Evolutionary conservation across 2,888 invertebrate genomes (phyloP).

Genomic region (Spialia ferax): DNA sequence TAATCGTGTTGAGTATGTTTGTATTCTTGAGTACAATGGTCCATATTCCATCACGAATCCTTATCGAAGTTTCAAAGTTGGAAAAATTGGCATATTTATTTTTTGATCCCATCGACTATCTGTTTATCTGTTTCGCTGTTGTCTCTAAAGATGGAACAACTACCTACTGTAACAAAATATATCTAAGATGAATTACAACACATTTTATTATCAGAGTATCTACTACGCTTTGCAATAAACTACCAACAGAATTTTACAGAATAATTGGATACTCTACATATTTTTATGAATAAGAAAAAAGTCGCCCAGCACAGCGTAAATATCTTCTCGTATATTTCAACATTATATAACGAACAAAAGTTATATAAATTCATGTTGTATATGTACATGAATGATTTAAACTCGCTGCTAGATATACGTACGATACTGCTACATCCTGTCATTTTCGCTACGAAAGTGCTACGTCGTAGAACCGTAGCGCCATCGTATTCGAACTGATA

Average conservation of each 20-base stretch:
- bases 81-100: neutral
- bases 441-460: conserved; percentile 8
- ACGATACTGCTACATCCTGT: neutral
- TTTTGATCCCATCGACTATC: no score
- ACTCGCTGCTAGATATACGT: neutral
- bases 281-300: neutral
- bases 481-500: conserved; percentile 12
- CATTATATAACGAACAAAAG: neutral
- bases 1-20: conserved; percentile 8
- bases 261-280: no score
- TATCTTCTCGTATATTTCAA: neutral
- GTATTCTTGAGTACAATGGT: neutral
- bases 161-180: no score
- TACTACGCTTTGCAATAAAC: no score
- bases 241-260: no score
- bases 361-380: no score
- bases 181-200: no score
- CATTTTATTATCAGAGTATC: no score
- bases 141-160: no score
- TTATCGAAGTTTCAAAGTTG: neutral
- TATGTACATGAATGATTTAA: neutral
- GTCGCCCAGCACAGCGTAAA: neutral
- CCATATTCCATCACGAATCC: neutral
- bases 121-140: no score
- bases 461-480: conserved; percentile 27